Percentiles rank a stretch among this genome's conserved stretches.
These are phyloP conservation scores for Oostethus manadensis DNA, from an alignment of 2,113 vertebrate species.

Conservation along the genomic window DNA sequence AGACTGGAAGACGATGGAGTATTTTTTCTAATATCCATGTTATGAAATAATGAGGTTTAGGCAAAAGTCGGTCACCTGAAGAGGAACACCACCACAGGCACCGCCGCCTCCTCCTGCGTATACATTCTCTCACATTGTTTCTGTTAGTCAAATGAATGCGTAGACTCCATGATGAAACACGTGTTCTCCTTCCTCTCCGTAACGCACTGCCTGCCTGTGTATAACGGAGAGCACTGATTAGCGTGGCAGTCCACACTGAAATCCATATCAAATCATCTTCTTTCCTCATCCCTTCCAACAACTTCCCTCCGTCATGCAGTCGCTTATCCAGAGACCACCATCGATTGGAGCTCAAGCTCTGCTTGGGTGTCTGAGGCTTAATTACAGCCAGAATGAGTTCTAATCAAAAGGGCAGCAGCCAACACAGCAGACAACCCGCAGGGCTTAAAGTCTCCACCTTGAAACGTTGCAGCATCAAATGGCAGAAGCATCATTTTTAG, in stretches of 20 bases:
- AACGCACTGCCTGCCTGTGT: not conserved
- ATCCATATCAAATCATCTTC: not conserved
- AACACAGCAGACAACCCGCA: slow-evolving; percentile 12
- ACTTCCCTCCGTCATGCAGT: not conserved
- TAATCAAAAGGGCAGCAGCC: slow-evolving; percentile 27
- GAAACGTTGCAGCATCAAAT: no score
- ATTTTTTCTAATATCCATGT: not conserved
- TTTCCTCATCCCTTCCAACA: not conserved
- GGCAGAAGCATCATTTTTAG: no score
- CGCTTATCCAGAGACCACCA: slow-evolving; percentile 16
- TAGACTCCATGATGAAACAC: slow-evolving; percentile 3
- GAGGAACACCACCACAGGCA: not conserved
- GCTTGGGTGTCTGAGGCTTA: slow-evolving; percentile 24
- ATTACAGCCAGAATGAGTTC: slow-evolving; percentile 26
- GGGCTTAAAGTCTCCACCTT: not conserved
- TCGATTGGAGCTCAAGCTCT: slow-evolving; percentile 29
- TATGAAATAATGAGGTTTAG: not conserved
- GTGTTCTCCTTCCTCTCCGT: not conserved
- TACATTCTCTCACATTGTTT: not conserved
- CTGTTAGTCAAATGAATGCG: not conserved
- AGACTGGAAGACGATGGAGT: not conserved
- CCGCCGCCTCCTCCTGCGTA: not conserved
- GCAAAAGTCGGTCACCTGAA: not conserved
- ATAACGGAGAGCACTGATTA: slow-evolving; percentile 20
- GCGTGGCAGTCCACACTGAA: slow-evolving; percentile 9